Evolutionary conservation across 23 tunicate species (phyloP), one percentile per base, ranked within the genome.

Genomic region (Clavelina lepadiformis): DNA sequence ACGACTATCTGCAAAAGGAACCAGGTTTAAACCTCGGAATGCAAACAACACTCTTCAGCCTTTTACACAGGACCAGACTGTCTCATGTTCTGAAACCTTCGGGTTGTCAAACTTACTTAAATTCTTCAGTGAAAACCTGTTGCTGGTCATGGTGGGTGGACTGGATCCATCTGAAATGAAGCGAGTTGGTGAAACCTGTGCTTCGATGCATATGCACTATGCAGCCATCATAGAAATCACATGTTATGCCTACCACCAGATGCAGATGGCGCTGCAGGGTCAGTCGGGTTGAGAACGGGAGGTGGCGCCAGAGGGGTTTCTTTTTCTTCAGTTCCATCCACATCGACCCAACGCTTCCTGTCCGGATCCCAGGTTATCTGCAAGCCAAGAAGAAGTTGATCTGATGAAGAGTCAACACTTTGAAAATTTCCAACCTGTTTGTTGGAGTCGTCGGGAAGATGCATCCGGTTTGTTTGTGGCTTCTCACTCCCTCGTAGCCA

Each of bases 251-350:
- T 11, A 11, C 11, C 49, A 11, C 15, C 15, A 15, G 11, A 11
- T 15, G 49, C 13, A 15, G 24, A 13, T 63, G 69, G 7, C 20
- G 51, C 50, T 7, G 65, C 18, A 29, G 35, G 6, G 36, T 46
- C 56, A 38, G 35, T 46, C 3, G 72, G 72, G 49, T 11, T 41
- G 49, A 8, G 13, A 11, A 31, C 33, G 8, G 91, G 91, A 31
- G 93, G 93, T 5, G 78, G 74, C 15, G 74, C 55, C 5, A 68
- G 80, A 41, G 83, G 83, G 11, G 75, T 65, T 35, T 13, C 44
- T n/a, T 77, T 85, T 63, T 86, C 95, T 62, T 86, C 95, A 1
- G 85, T 41, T 46, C 68, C 95, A 47, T 86, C 72, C 33, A 20
- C 54, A 61, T 83, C 66, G 20, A 78, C 74, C 95, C 95, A 86